These are phyloP conservation scores for Platycheirus rosarum DNA, from an alignment of 2,888 invertebrate genomes.

Conservation along the genomic window DNA sequence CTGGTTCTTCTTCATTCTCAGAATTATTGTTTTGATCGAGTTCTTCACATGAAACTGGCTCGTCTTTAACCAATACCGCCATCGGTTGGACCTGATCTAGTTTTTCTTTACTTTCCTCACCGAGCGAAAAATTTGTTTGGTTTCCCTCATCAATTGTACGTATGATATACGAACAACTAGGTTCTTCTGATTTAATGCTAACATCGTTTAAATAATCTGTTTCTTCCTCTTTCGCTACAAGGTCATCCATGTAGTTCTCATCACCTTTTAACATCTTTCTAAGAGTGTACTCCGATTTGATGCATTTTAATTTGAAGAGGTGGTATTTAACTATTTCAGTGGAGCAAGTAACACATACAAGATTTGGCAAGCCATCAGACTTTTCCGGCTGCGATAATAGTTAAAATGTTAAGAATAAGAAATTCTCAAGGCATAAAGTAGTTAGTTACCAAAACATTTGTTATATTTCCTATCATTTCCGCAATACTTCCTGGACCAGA, in stretches of 20 bases:
- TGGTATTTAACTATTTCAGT: neutral
- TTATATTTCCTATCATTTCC: slow-evolving; percentile 1
- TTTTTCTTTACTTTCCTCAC: no score
- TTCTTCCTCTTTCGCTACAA: neutral
- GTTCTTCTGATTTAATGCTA: slow-evolving; percentile 2
- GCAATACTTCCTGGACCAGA: neutral
- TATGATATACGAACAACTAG: neutral
- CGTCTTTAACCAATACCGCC: neutral
- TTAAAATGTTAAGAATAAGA: no score
- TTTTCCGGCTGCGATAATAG: neutral
- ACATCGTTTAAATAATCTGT: neutral
- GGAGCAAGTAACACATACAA: neutral
- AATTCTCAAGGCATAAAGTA: no score
- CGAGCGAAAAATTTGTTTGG: neutral
- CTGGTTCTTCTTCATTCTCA: neutral
- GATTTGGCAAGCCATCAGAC: neutral
- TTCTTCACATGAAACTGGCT: neutral
- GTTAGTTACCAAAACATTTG: neutral
- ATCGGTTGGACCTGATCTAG: neutral
- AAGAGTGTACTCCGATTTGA: neutral
- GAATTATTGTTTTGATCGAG: neutral
- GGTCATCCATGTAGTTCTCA: neutral
- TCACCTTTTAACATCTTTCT: neutral
- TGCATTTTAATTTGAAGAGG: slow-evolving; percentile 3
- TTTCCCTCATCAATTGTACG: neutral